Base-by-base conservation (phyloP, 2,113 vertebrate species). In the Apodemus speciosus region DNA sequence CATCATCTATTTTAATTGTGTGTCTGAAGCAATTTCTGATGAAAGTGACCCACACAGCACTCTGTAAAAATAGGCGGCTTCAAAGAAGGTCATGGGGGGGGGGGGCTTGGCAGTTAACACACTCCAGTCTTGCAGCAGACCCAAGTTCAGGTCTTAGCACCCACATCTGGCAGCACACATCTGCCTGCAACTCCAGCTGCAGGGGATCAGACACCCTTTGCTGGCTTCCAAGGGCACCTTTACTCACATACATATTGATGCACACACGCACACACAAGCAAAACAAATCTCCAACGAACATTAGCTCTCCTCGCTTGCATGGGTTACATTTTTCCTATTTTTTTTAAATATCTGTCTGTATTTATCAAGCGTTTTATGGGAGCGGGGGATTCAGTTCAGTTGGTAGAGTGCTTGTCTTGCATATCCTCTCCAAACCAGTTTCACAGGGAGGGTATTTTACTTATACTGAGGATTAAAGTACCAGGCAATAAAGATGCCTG, bases 401-500 rank as follows among this genome's bases (percentile, higher is more conserved):
- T n/a, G 46, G 84, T 71, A 27, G 64, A 71, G 3, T 11, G 35
- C 46, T 53, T 68, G 5, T 35, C 32, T 53, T 69, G 35, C 13
- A 16, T 10, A 15, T 11, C 20, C 18, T 32, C 43, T 25, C 43
- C 43, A 85, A 85, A 69, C 30, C 43, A 86, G 64, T 60, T 11
- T 87, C 40, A 30, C 25, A 46, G 38, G 21, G 21, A 88, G 15
- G 35, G 27, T 73, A 30, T 69, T 87, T 88, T 60, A 46, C 43
- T 76, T 85, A 46, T 21, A 51, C 43, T 88, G 30, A 66, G 69
- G 88, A 86, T 92, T 80, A 72, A 96, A 75, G 14, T 27, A 72
- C 32, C 46, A 53, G 80, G 27, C n/a, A 72, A 62, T 53, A 64
- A 77, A 85, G 35, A 35, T 35, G 46, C 75, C 62, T 35, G 35